Percentiles rank a stretch among this genome's conserved stretches.
Evolutionary conservation across 2,888 invertebrate genomes (phyloP).

Genomic region (Nyleta sp.): DNA sequence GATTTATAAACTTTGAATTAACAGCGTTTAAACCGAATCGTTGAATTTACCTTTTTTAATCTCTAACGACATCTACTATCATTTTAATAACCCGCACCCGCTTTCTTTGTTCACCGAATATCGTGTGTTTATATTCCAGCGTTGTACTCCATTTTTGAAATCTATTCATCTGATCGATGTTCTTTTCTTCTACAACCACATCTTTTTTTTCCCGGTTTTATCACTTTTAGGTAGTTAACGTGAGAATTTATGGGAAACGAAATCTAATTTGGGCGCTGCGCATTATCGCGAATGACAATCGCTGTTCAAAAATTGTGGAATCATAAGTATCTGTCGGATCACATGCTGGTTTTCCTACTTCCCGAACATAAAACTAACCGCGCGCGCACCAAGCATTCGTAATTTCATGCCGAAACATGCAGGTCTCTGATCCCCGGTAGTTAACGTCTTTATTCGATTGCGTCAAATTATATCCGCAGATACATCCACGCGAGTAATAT

Average conservation of each 20-base stretch:
- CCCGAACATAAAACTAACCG: conserved; percentile 36
- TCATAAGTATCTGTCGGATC: conserved; percentile 27
- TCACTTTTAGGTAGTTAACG: conserved; percentile 23
- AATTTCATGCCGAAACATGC: conserved; percentile 42
- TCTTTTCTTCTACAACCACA: conserved; percentile 38
- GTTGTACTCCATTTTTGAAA: conserved; percentile 21
- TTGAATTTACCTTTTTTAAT: too few species aligned
- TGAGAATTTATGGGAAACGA: conserved; percentile 43
- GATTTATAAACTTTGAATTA: too few species aligned
- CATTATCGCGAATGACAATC: conserved; percentile 56
- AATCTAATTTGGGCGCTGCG: conserved; percentile 39
- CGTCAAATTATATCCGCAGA: conserved; percentile 28
- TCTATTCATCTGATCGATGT: conserved; percentile 32
- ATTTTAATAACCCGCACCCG: conserved; percentile 21
- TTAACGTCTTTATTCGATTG: conserved; percentile 54
- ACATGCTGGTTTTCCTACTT: conserved; percentile 50
- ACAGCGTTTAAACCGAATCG: too few species aligned
- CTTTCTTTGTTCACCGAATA: conserved; percentile 18
- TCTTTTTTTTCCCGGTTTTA: conserved; percentile 34
- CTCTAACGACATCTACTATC: conserved; percentile 32
- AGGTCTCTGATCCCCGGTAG: conserved; percentile 17
- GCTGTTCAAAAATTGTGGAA: conserved; percentile 37
- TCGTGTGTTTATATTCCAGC: conserved; percentile 37
- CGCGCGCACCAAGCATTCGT: conserved; percentile 39
- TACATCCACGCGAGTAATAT: conserved; percentile 23